These are phyloP conservation scores for Sceloporus undulatus DNA, from an alignment of 2,113 vertebrate species.

Conservation along the genomic window DNA sequence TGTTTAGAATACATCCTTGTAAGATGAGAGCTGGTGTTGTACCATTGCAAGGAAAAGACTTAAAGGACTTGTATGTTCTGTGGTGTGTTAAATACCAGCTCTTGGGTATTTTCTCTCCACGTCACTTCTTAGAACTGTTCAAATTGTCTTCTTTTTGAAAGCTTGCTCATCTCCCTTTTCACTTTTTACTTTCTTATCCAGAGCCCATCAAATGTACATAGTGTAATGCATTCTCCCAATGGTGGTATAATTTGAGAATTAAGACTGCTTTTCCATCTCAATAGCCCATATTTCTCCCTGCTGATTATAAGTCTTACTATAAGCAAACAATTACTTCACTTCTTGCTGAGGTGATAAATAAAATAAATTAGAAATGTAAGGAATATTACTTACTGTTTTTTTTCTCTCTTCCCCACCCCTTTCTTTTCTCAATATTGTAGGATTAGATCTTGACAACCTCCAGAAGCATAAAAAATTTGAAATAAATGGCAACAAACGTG, in stretches of 20 bases:
- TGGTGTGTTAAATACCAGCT: background rate
- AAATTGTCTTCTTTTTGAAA: background rate
- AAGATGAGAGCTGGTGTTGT: too few species aligned
- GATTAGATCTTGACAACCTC: background rate
- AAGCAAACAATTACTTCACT: background rate
- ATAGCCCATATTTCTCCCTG: background rate
- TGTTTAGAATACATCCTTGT: too few species aligned
- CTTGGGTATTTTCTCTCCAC: background rate
- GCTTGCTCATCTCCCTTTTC: background rate
- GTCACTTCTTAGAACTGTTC: background rate
- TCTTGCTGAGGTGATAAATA: background rate
- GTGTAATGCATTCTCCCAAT: background rate
- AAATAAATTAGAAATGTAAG: background rate
- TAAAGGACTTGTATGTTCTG: background rate
- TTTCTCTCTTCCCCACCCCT: too few species aligned
- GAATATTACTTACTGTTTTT: background rate
- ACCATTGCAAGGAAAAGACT: too few species aligned
- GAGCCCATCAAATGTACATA: background rate
- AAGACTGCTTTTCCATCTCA: background rate
- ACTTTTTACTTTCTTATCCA: background rate
- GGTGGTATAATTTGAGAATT: background rate
- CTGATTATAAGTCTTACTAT: background rate
- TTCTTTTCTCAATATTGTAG: conserved; percentile 65
- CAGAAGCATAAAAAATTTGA: conserved; percentile 20
- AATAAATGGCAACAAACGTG: conserved; percentile 22